These are phyloP conservation scores for Oconnorella tubifera DNA, from an alignment of 2,888 invertebrate species.

Conservation along the genomic window DNA sequence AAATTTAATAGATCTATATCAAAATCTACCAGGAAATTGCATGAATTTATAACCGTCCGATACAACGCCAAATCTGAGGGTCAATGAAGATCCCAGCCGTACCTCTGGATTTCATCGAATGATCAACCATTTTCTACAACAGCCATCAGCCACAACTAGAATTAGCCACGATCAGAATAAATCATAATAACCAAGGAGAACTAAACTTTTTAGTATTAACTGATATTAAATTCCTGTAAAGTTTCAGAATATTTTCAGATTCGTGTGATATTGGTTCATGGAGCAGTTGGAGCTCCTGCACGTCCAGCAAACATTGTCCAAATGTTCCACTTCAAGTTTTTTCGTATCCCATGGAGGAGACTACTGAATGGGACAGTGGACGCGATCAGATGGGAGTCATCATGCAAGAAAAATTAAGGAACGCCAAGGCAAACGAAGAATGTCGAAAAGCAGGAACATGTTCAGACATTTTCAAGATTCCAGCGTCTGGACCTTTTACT, in stretches of 20 bases:
- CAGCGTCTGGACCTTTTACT: not conserved
- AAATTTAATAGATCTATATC: no score
- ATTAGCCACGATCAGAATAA: no score
- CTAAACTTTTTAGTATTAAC: no score
- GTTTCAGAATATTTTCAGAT: not conserved
- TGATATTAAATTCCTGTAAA: no score
- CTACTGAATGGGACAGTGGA: not conserved
- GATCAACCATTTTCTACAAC: no score
- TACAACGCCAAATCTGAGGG: no score
- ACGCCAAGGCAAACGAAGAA: not conserved
- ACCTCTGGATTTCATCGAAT: no score
- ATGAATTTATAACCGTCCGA: no score
- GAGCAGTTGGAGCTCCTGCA: not conserved
- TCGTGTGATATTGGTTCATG: not conserved
- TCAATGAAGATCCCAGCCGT: no score
- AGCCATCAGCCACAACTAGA: no score
- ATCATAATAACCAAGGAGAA: no score
- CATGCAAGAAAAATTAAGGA: not conserved
- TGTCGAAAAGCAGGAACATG: not conserved
- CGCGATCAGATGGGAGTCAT: not conserved
- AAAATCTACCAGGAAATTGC: no score
- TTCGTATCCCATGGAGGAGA: not conserved
- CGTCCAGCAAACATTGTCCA: constrained; percentile 7
- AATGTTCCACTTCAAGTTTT: not conserved
- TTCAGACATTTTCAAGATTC: not conserved